Evolutionary conservation across 2,797 vertebrate species (phyloP).

Genomic region (Rhinella marina): DNA sequence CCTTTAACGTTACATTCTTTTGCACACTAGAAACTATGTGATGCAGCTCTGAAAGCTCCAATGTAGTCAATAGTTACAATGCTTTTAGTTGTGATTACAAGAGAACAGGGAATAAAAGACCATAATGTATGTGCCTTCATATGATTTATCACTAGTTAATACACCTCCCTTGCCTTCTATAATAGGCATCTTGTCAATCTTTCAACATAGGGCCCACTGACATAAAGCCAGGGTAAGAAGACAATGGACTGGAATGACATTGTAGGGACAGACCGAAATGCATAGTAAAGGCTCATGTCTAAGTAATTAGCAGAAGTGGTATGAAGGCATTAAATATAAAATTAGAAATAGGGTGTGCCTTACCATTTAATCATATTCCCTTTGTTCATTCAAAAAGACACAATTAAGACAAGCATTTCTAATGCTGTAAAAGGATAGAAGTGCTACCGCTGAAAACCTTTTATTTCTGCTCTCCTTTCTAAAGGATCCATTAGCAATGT

Average conservation of each 20-base stretch:
- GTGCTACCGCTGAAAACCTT: constrained; percentile 18
- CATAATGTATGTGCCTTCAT: background rate
- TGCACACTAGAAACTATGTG: background rate
- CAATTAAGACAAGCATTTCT: constrained; percentile 44
- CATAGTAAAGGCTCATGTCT: background rate
- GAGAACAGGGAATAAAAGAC: background rate
- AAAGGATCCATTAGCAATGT: constrained; percentile 53
- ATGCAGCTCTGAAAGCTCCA: background rate
- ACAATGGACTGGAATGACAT: background rate
- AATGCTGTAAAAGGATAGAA: constrained; percentile 22
- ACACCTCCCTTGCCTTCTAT: background rate
- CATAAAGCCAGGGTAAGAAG: background rate
- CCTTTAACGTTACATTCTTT: background rate
- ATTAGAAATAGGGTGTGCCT: constrained; percentile 34
- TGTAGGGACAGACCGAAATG: background rate
- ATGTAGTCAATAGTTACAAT: background rate
- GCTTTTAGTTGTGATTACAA: background rate
- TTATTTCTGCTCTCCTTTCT: constrained; percentile 35
- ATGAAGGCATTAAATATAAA: constrained; percentile 12
- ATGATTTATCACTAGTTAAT: background rate
- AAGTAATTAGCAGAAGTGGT: background rate
- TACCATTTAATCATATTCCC: constrained; percentile 9
- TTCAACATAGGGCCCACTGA: background rate
- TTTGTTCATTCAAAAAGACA: constrained; percentile 1
- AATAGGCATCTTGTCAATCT: background rate